Percentiles rank a stretch among this genome's conserved stretches.
Evolutionary conservation across 2,888 invertebrate species (phyloP).

Genomic region (Panorpa germanica): DNA sequence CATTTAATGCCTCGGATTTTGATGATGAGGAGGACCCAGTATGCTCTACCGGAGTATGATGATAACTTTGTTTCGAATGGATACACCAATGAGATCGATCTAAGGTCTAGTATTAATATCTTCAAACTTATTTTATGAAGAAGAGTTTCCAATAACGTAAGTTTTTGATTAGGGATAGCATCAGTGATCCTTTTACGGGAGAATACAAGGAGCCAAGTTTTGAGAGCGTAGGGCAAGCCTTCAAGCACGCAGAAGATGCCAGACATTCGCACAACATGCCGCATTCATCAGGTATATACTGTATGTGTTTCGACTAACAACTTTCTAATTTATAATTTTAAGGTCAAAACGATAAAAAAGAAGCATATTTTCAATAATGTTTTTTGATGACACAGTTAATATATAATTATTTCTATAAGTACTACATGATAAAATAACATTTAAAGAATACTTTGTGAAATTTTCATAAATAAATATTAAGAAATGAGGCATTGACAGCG

Average conservation of each 20-base stretch:
- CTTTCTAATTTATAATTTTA: neutral
- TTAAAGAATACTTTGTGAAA: too few relatives aligned
- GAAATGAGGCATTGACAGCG: too few relatives aligned
- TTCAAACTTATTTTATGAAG: slow-evolving; percentile 2
- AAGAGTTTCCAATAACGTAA: neutral
- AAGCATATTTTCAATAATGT: neutral
- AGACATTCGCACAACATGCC: slow-evolving; percentile 32
- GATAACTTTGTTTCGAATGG: slow-evolving; percentile 61
- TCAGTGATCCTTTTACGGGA: slow-evolving; percentile 46
- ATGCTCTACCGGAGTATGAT: slow-evolving; percentile 68
- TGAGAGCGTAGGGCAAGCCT: slow-evolving; percentile 40
- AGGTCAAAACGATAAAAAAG: neutral
- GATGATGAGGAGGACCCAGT: slow-evolving; percentile 81
- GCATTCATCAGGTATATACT: slow-evolving; percentile 39
- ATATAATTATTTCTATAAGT: too few relatives aligned
- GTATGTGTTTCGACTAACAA: slow-evolving; percentile 10
- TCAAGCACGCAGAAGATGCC: slow-evolving; percentile 37
- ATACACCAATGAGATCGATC: slow-evolving; percentile 65
- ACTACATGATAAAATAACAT: too few relatives aligned
- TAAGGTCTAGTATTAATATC: slow-evolving; percentile 35
- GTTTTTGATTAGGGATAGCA: slow-evolving; percentile 34
- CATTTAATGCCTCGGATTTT: slow-evolving; percentile 80
- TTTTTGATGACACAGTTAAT: too few relatives aligned
- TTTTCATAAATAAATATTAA: too few relatives aligned
- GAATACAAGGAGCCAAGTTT: slow-evolving; percentile 42